Evolutionary conservation across 1,140 invertebrate genomes (phyloP), one percentile per base, ranked within the genome.

Genomic region (Drosophila mauritiana): DNA sequence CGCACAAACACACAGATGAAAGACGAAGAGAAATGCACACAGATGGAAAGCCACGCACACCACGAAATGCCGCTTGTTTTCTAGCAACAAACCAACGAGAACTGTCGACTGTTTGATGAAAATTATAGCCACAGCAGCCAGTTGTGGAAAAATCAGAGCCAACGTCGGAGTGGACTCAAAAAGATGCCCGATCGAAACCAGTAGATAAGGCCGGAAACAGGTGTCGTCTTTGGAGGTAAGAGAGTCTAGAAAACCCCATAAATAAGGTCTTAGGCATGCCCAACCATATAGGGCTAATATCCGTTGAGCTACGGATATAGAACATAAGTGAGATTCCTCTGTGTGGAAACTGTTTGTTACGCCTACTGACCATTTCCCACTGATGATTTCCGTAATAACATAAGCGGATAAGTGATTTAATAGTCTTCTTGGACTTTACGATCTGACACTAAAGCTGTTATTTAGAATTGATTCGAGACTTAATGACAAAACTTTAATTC

Each of bases 171-270:
- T 22, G 45, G 34, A 22, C 22, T 42, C 22, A 65, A 53, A 51
- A 39, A 68, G 37, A 68, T 31, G 31, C 61, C 61, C 37, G 64
- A 68, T 68, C 55, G 58, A 46, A 69, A 75, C 57, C 64, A 76
- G 72, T 76, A 58, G 59, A 79, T 46, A 62, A 17, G 63, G 73
- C 78, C 82, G 82, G 82, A 85, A 85, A 72, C 83, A 85, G 83
- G 82, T 85, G 82, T 85, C 82, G 81, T 69, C 78, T 83, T 53
- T 58, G 73, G 31, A 54, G 59, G 52, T 40, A 40, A 51, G 65
- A 53, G 40, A 46, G 22, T 37, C 46, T 17, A 17, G 39, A 46
- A 54, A 55, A 40, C 51, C 43, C 65, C 64, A 72, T 59, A 72
- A 58, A 72, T 58, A 59, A 72, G 40, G 46, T 34, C 65, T 45